Evolutionary conservation across 2,888 invertebrate species (phyloP).

Genomic region (Anaspis maculata): DNA sequence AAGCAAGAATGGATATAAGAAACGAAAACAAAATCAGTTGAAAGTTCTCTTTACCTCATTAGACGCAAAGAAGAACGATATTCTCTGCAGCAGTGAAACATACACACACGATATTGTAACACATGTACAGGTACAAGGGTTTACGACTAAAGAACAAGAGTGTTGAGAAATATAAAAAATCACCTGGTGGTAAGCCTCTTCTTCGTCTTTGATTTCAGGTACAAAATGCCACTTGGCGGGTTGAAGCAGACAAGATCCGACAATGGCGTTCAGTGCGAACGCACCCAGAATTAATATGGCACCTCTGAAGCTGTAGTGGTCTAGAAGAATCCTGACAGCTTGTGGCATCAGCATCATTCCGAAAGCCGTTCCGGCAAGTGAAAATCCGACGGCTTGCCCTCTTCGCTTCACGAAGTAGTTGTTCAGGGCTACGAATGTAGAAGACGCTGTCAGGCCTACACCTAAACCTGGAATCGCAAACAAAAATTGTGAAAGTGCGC

Average conservation of each 20-base stretch:
- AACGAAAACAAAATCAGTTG: background rate
- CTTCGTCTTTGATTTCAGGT: slow-evolving; percentile 48
- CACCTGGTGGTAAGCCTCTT: slow-evolving; percentile 42
- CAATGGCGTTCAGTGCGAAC: slow-evolving; percentile 57
- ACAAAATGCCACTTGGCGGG: slow-evolving; percentile 65
- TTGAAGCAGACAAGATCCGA: slow-evolving; percentile 60
- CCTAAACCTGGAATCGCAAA: slow-evolving; percentile 57
- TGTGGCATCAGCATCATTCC: slow-evolving; percentile 76
- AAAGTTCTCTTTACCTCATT: slow-evolving; percentile 33
- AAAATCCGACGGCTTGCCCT: slow-evolving; percentile 71
- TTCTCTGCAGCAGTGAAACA: slow-evolving; percentile 36
- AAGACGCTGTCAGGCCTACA: slow-evolving; percentile 66
- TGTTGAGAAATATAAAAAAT: slow-evolving; percentile 7
- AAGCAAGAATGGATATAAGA: background rate
- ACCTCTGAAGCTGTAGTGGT: slow-evolving; percentile 57
- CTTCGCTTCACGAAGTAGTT: slow-evolving; percentile 69
- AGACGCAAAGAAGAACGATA: slow-evolving; percentile 39
- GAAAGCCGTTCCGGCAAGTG: slow-evolving; percentile 72
- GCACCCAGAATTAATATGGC: slow-evolving; percentile 61
- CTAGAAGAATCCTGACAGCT: slow-evolving; percentile 56
- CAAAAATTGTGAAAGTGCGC: too few relatives aligned
- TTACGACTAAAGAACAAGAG: too few relatives aligned
- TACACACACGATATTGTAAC: slow-evolving; percentile 13
- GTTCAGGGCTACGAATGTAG: slow-evolving; percentile 71
- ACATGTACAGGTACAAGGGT: slow-evolving; percentile 3